Percentiles rank a stretch among this genome's conserved stretches.
Conservation (phyloP, 2,797 vertebrate genomes). For the Pangasius sanitwongsei region DNA sequence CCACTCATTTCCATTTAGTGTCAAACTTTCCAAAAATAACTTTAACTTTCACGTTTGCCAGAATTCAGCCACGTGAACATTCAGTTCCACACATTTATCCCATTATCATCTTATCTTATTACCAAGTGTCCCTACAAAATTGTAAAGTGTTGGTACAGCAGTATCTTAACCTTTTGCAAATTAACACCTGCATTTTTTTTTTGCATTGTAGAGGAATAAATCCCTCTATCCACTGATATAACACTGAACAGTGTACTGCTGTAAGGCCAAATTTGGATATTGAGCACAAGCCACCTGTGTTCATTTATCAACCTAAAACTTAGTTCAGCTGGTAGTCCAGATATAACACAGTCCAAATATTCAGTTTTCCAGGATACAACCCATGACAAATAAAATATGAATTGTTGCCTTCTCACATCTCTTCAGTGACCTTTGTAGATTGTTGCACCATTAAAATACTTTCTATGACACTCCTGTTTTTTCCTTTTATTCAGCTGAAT, state of each 20-base stretch:
- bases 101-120: no score
- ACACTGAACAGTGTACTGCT: conserved; percentile 31
- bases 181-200: conserved; percentile 12
- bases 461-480: conserved; percentile 27
- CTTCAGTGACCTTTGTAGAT: conserved; percentile 40
- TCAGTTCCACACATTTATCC: not conserved
- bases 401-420: conserved; percentile 40
- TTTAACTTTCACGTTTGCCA: not conserved
- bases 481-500: conserved; percentile 27
- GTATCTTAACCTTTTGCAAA: not conserved
- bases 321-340: conserved; percentile 45
- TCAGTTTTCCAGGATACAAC: conserved; percentile 43
- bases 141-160: not conserved
- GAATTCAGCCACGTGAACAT: not conserved
- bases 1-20: not conserved
- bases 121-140: not conserved
- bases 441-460: conserved; percentile 36
- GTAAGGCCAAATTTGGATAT: conserved; percentile 52
- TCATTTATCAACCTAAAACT: conserved; percentile 48
- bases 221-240: conserved; percentile 22
- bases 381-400: conserved; percentile 52
- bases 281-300: conserved; percentile 48
- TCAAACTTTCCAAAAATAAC: not conserved
- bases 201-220: conserved; percentile 27
- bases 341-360: conserved; percentile 23